Evolutionary conservation across 2,888 invertebrate genomes (phyloP).

Genomic region (Chaetogeoica ovagalla): DNA sequence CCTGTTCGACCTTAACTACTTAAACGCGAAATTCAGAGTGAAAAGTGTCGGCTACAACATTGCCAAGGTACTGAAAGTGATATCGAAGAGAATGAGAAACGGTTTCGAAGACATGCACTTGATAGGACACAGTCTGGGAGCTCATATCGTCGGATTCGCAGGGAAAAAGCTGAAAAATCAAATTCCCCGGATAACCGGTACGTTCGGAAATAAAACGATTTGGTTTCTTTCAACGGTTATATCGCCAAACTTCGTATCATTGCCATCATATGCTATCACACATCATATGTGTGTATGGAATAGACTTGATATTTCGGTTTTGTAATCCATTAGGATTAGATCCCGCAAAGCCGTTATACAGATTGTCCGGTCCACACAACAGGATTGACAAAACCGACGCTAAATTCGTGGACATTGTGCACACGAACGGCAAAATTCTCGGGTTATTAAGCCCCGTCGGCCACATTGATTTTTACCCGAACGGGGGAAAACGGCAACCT

Average conservation of each 20-base stretch:
- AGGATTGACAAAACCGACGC: conserved; percentile 51
- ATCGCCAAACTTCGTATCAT: background rate
- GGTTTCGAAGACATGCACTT: conserved; percentile 18
- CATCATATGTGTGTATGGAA: no score
- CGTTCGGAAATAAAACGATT: background rate
- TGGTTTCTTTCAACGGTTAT: no score
- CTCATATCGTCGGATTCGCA: conserved; percentile 22
- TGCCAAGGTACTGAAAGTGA: background rate
- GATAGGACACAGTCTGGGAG: conserved; percentile 40
- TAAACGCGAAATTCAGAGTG: background rate
- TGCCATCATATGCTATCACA: no score
- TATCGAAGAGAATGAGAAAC: background rate
- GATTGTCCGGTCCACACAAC: background rate
- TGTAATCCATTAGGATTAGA: conserved; percentile 21
- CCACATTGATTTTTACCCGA: conserved; percentile 53
- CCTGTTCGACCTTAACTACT: background rate
- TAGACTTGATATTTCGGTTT: background rate
- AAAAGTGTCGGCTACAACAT: conserved; percentile 17
- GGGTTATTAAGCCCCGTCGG: conserved; percentile 36
- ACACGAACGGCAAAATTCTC: conserved; percentile 38
- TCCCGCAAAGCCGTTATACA: background rate
- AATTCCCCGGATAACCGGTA: conserved; percentile 37
- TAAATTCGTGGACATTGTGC: conserved; percentile 53
- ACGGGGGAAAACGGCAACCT: conserved; percentile 49
- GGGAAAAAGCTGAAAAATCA: conserved; percentile 7